Evolutionary conservation across 2,888 invertebrate species (phyloP), one percentile per base, ranked within the genome.

Genomic region (Disparrhopalites patrizii): DNA sequence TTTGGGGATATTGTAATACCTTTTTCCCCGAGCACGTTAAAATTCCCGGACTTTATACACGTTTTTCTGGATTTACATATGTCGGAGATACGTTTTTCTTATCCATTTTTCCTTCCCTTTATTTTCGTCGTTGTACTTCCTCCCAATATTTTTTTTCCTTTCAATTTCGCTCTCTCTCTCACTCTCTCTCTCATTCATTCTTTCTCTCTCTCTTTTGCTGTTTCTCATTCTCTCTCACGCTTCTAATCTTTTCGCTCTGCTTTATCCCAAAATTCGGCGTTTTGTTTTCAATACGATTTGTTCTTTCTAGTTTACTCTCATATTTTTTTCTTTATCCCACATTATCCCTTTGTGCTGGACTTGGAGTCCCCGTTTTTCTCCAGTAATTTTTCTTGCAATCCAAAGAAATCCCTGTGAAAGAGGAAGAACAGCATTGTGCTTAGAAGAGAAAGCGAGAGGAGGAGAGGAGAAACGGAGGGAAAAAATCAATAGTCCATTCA

Each of bases 401-500:
- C n/a, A n/a, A n/a, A n/a, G n/a, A n/a, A n/a, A n/a, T n/a, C n/a
- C n/a, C n/a, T n/a, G n/a, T n/a, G n/a, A n/a, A n/a, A n/a, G n/a
- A n/a, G n/a, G n/a, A n/a, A n/a, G n/a, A n/a, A n/a, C n/a, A n/a
- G n/a, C n/a, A n/a, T n/a, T n/a, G n/a, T n/a, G n/a, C n/a, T n/a
- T n/a, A n/a, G n/a, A n/a, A n/a, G n/a, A n/a, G n/a, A n/a, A n/a
- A n/a, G n/a, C n/a, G n/a, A 56, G 8, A 33, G 33, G 55, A 33
- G 36, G 55, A 23, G 30, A 56, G 38, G n/a, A 31, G 23, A 60
- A 56, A 36, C 20, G 36, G 60, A 47, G 13, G 13, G 38, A 20
- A 18, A 47, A 43, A 58, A 58, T 58, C 58, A 58, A 58, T 58
- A 58, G 30, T 30, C 43, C 58, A 58, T 58, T 58, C 58, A 58